Conservation (phyloP, 2,113 vertebrate genomes). For the Amphiprion percula region DNA sequence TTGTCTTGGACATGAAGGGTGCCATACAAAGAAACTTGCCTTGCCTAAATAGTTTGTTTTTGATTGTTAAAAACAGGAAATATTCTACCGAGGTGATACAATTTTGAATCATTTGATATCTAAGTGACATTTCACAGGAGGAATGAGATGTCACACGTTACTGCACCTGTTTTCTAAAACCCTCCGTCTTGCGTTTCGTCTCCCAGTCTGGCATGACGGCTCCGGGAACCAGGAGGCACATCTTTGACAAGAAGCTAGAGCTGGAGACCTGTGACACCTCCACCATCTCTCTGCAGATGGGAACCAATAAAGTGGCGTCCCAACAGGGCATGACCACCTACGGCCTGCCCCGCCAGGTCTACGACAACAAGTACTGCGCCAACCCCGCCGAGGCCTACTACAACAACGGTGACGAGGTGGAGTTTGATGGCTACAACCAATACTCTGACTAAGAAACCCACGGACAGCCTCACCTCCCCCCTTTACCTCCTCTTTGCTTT, state of each 20-base stretch:
- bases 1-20: too few species aligned
- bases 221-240: constrained; percentile 94
- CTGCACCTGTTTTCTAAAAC: not conserved
- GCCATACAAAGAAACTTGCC: too few species aligned
- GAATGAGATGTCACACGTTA: too few species aligned
- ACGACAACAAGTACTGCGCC: constrained; percentile 93
- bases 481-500: constrained; percentile 35
- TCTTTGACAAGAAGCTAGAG: constrained; percentile 92
- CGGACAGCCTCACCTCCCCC: constrained; percentile 43
- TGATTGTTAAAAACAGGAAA: too few species aligned
- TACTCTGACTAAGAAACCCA: constrained; percentile 86
- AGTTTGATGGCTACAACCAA: constrained; percentile 89
- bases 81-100: too few species aligned
- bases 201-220: constrained; percentile 93
- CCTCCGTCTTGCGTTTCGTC: not conserved
- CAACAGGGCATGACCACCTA: constrained; percentile 97
- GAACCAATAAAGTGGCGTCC: constrained; percentile 94
- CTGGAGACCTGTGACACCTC: constrained; percentile 91
- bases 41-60: too few species aligned
- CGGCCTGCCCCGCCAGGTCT: constrained; percentile 93
- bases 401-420: constrained; percentile 82
- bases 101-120: too few species aligned
- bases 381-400: constrained; percentile 73
- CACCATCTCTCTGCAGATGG: constrained; percentile 96
- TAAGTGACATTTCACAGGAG: too few species aligned